Percentiles rank a stretch among this genome's conserved stretches.
Conservation (phyloP, 2,797 vertebrate genomes). For the Myripristis jacobus region DNA sequence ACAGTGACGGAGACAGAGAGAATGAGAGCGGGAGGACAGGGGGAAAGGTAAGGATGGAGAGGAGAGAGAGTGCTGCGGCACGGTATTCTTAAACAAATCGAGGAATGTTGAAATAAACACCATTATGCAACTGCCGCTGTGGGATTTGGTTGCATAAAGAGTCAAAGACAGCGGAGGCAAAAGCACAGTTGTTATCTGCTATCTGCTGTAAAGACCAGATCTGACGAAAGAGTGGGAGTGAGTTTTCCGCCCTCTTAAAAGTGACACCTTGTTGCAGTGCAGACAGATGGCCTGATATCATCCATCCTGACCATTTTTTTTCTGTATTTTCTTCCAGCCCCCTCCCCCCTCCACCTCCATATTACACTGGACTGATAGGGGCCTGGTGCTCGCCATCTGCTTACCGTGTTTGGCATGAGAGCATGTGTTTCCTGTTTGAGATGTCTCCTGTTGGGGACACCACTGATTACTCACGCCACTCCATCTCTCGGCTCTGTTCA, state of each 20-base stretch:
- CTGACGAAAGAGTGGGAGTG: constrained; percentile 51
- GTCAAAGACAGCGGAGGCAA: constrained; percentile 57
- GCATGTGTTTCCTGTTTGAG: constrained; percentile 57
- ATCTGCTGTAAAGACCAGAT: constrained; percentile 44
- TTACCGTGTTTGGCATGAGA: constrained; percentile 62
- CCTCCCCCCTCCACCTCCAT: background rate
- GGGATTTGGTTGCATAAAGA: constrained; percentile 62
- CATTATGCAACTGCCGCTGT: constrained; percentile 57
- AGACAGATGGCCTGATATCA: constrained; percentile 77
- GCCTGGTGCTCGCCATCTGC: constrained; percentile 78
- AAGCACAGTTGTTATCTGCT: constrained; percentile 43
- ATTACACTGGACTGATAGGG: constrained; percentile 65
- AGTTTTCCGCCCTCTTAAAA: constrained; percentile 65
- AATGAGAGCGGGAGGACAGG: background rate
- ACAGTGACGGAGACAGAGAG: background rate
- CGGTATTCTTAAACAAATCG: constrained; percentile 22
- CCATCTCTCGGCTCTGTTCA: constrained; percentile 17
- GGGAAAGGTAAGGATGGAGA: background rate
- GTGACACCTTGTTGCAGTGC: constrained; percentile 62
- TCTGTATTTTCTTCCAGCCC: constrained; percentile 50
- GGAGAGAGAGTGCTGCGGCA: constrained; percentile 9
- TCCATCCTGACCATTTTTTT: constrained; percentile 49
- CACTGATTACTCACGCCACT: constrained; percentile 50
- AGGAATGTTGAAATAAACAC: constrained; percentile 42
- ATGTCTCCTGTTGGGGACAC: constrained; percentile 54